Percentiles rank a stretch among this genome's conserved stretches.
phyloP scores from a whole-genome alignment of 2,888 invertebrate species.

The Drosophila rubida region DNA sequence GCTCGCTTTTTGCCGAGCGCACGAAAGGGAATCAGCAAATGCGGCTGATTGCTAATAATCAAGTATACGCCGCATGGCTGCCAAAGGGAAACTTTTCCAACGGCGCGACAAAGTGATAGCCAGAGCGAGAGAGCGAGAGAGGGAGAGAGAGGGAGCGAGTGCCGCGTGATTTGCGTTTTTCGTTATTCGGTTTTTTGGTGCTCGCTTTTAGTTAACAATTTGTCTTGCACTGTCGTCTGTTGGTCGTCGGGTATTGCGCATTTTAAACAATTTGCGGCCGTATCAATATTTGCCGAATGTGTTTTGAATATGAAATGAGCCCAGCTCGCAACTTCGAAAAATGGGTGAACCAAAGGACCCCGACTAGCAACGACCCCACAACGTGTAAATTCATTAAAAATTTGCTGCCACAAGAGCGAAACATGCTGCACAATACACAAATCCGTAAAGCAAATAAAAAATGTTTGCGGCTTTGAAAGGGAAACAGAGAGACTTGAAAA shows the following conservation, averaged over 20 bases:
- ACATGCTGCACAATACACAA: conserved; percentile 66
- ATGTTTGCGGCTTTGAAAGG: conserved; percentile 70
- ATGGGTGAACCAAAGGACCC: conserved; percentile 17
- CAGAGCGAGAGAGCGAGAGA: not conserved
- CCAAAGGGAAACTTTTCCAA: conserved; percentile 51
- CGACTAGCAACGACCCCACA: conserved; percentile 12
- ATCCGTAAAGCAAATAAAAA: conserved; percentile 74
- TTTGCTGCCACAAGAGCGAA: conserved; percentile 61
- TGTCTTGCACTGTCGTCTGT: conserved; percentile 60
- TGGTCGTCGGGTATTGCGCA: conserved; percentile 47
- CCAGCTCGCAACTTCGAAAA: not conserved
- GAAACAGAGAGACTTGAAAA: conserved; percentile 31
- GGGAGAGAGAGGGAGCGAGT: too few species aligned
- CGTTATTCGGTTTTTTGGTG: conserved; percentile 6
- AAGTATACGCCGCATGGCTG: conserved; percentile 59
- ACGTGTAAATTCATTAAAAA: conserved; percentile 79
- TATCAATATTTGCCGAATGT: conserved; percentile 79
- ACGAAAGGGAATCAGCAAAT: conserved; percentile 10
- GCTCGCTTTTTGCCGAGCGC: conserved; percentile 40
- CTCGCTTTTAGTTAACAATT: conserved; percentile 65
- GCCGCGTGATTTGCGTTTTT: conserved; percentile 70
- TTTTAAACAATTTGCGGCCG: conserved; percentile 76
- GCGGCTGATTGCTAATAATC: conserved; percentile 66
- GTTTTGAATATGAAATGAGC: conserved; percentile 77
- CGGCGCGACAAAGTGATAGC: not conserved